Percentiles rank a stretch among this genome's conserved stretches.
phyloP scores from a whole-genome alignment of 2,888 invertebrate genomes.

The Antheraea yamamai region DNA sequence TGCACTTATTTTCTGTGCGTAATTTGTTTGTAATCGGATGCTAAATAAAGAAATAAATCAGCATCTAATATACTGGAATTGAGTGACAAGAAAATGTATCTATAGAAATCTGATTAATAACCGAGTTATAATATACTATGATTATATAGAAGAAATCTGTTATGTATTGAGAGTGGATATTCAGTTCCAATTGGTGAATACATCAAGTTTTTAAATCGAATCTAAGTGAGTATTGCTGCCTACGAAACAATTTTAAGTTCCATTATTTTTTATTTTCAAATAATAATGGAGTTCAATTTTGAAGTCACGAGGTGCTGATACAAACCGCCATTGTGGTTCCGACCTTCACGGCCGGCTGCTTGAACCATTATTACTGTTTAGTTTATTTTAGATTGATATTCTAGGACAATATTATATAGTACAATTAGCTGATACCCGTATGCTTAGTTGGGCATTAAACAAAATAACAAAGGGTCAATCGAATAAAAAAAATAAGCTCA shows the following conservation, averaged over 20 bases:
- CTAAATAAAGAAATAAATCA: neutral
- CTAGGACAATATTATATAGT: neutral
- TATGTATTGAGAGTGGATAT: neutral
- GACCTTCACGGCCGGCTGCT: slow-evolving; percentile 34
- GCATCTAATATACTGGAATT: neutral
- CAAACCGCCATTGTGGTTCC: slow-evolving; percentile 23
- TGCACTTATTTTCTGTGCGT: neutral
- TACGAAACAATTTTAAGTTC: neutral
- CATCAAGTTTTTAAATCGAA: neutral
- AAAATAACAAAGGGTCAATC: no score
- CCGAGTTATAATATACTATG: no score
- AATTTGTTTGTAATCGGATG: neutral
- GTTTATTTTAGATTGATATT: neutral
- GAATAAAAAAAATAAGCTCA: no score
- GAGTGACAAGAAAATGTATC: no score
- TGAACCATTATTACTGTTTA: slow-evolving; percentile 22
- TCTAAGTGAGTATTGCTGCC: neutral
- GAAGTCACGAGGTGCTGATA: slow-evolving; percentile 19
- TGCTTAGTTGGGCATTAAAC: no score
- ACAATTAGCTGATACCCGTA: no score
- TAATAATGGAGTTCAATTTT: neutral
- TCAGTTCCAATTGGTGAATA: neutral
- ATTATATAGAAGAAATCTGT: neutral
- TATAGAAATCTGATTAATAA: no score
- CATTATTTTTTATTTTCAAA: neutral